Conservation (phyloP, 2,113 vertebrate species). For the Scomber japonicus region DNA sequence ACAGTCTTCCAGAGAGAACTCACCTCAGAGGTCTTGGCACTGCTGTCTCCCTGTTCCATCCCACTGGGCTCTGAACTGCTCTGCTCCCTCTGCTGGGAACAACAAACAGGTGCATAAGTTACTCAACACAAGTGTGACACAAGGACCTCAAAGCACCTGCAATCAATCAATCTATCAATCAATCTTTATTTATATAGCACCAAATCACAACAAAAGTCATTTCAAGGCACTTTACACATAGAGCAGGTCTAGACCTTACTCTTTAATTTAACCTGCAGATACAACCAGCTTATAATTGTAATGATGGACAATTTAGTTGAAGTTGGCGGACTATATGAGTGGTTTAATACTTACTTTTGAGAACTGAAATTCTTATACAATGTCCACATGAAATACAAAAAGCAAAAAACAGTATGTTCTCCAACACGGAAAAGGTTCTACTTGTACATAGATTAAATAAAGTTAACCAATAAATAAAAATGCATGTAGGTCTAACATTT, state of each 20-base stretch:
- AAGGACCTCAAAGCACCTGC: neutral
- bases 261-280: too few relatives aligned
- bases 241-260: too few relatives aligned
- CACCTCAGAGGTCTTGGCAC: conserved; percentile 79
- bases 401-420: neutral
- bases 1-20: conserved; percentile 39
- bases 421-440: too few relatives aligned
- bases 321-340: neutral
- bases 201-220: too few relatives aligned
- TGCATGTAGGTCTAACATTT: neutral
- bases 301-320: neutral
- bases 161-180: neutral
- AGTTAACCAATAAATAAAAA: conserved; percentile 1
- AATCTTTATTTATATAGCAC: too few relatives aligned
- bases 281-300: too few relatives aligned
- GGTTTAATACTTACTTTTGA: neutral
- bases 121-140: conserved; percentile 3
- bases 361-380: neutral
- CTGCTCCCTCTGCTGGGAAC: conserved; percentile 79
- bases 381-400: neutral
- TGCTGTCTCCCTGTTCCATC: conserved; percentile 69
- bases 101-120: conserved; percentile 37
- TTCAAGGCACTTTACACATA: too few relatives aligned
- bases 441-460: neutral
- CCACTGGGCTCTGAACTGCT: conserved; percentile 76